Conservation (phyloP, 2,797 vertebrate species). For the Podarcis lilfordi region DNA sequence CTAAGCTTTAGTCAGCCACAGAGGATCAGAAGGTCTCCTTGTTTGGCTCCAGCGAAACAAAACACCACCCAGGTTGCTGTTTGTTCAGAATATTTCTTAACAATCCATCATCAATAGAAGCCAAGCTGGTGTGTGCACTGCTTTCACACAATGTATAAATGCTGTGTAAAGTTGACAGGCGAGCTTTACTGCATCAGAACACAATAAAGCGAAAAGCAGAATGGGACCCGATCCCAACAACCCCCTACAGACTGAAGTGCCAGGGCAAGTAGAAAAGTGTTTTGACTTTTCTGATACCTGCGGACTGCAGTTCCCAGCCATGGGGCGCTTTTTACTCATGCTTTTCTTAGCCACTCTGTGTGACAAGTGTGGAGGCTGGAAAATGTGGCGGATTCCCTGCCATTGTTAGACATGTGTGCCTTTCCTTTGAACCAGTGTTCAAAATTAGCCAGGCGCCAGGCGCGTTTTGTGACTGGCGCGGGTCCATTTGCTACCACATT, state of each 20-base stretch:
- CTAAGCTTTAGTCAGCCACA: background rate
- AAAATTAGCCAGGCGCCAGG: too few species aligned
- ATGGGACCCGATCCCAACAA: too few species aligned
- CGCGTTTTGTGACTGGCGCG: too few species aligned
- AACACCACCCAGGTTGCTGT: background rate
- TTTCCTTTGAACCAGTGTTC: background rate
- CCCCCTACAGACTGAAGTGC: too few species aligned
- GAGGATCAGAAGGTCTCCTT: background rate
- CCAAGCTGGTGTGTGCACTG: background rate
- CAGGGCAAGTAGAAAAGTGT: too few species aligned
- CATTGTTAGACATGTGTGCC: background rate
- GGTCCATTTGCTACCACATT: too few species aligned
- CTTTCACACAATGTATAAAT: too few species aligned
- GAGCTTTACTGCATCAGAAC: too few species aligned
- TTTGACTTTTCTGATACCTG: too few species aligned
- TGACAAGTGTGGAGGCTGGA: background rate
- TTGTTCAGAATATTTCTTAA: background rate
- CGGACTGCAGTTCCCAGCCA: too few species aligned
- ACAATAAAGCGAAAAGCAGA: too few species aligned
- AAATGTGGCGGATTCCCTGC: background rate
- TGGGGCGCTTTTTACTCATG: background rate
- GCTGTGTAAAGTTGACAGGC: background rate
- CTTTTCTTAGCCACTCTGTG: background rate
- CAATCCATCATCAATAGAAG: background rate
- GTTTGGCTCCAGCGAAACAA: background rate